phyloP scores from a whole-genome alignment of 2,888 invertebrate species.

The Latrodectus hesperus region DNA sequence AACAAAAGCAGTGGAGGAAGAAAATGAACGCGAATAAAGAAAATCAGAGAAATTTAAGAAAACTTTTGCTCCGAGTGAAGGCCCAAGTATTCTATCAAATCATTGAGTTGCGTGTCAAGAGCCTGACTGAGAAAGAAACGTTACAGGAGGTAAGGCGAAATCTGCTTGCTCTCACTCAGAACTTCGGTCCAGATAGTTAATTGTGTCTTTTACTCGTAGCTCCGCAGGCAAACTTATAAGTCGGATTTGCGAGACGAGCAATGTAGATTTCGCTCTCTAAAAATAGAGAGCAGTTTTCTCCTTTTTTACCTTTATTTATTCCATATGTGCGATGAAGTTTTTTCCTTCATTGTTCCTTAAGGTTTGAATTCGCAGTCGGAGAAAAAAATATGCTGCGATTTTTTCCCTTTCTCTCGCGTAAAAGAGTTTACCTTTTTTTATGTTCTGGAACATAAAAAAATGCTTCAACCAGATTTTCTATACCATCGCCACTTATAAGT shows the following conservation, averaged over 20 bases:
- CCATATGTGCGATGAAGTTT: background rate
- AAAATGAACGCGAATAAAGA: background rate
- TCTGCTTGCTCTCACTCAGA: conserved; percentile 2
- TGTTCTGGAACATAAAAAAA: too few species aligned
- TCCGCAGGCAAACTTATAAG: conserved; percentile 31
- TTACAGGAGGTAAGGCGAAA: conserved; percentile 15
- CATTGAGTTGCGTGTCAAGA: conserved; percentile 27
- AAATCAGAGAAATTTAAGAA: background rate
- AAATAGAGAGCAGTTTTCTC: conserved; percentile 15
- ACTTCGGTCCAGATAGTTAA: conserved; percentile 37
- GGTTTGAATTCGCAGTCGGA: too few species aligned
- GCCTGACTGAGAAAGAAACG: conserved; percentile 25
- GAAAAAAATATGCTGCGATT: too few species aligned
- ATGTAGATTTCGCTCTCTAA: conserved; percentile 43
- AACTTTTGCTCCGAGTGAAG: background rate
- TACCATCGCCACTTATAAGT: too few species aligned
- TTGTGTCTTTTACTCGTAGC: conserved; percentile 25
- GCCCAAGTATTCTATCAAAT: conserved; percentile 51
- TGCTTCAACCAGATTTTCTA: too few species aligned
- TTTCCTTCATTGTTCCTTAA: background rate
- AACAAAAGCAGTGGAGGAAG: background rate
- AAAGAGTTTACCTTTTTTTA: too few species aligned
- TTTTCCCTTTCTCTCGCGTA: too few species aligned
- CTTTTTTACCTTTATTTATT: conserved; percentile 6
- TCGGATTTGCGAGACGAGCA: conserved; percentile 33